A percentile compares a stretch with the other conserved stretches of the same genome.
These are phyloP conservation scores for Liopterus haemorrhoidalis DNA, from an alignment of 2,888 invertebrate species.

Conservation along the genomic window DNA sequence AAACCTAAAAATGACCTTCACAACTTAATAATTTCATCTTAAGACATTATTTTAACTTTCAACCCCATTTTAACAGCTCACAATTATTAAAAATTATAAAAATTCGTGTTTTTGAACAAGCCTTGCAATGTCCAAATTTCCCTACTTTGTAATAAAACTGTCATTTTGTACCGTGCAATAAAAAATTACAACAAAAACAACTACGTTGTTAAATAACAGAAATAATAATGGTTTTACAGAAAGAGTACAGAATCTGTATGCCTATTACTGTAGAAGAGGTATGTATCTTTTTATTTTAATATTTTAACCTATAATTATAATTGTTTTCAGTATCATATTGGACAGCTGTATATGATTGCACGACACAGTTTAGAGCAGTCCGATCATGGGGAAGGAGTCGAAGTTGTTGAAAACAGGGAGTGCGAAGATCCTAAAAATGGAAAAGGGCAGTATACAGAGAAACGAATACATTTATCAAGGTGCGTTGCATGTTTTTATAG, in stretches of 20 bases:
- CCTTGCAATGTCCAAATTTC: too few relatives aligned
- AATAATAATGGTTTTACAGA: conserved; percentile 69
- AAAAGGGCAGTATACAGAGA: conserved; percentile 83
- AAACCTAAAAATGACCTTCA: too few relatives aligned
- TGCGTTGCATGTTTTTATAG: conserved; percentile 40
- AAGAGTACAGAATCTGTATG: conserved; percentile 90
- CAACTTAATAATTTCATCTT: too few relatives aligned
- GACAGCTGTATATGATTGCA: conserved; percentile 92
- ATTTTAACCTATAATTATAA: conserved; percentile 9
- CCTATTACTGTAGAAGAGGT: conserved; percentile 89
- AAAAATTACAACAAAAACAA: not conserved
- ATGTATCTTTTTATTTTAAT: conserved; percentile 35
- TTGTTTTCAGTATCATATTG: conserved; percentile 72
- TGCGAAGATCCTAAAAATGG: conserved; percentile 75
- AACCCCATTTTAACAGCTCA: too few relatives aligned
- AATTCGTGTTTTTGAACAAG: too few relatives aligned
- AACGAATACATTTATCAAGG: conserved; percentile 84
- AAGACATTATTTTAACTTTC: too few relatives aligned
- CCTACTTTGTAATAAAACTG: too few relatives aligned
- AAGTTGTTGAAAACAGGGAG: conserved; percentile 78
- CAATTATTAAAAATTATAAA: too few relatives aligned
- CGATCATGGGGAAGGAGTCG: conserved; percentile 83
- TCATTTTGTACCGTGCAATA: too few relatives aligned
- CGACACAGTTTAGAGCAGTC: conserved; percentile 89
- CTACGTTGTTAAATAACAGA: not conserved